Conservation (phyloP, 2,113 vertebrate species). For the Lamprologus sp. region DNA sequence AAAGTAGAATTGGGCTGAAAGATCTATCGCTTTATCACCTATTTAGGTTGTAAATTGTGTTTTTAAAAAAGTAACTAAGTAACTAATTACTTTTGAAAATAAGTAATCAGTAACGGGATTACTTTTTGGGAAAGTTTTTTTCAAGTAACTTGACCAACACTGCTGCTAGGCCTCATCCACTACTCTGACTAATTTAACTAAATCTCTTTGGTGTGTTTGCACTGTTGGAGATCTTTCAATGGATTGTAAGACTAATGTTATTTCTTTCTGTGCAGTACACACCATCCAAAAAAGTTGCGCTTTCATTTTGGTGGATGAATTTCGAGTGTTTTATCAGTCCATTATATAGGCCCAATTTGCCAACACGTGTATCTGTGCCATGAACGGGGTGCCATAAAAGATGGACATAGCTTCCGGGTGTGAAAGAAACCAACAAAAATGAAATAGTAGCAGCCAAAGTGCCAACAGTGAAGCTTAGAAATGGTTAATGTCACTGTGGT, state of each 20-base stretch:
- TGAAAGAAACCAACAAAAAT: accelerated
- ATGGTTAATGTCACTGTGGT: background rate
- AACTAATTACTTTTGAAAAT: background rate
- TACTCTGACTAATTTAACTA: background rate
- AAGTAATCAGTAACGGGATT: background rate
- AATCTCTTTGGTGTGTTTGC: background rate
- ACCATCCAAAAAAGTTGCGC: background rate
- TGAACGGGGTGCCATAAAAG: background rate
- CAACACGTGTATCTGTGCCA: background rate
- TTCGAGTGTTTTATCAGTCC: background rate
- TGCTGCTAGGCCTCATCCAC: background rate
- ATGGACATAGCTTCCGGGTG: background rate
- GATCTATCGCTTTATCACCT: too few relatives aligned
- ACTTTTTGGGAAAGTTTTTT: background rate
- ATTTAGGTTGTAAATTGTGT: accelerated
- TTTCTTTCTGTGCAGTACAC: background rate
- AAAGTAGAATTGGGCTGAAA: too few relatives aligned
- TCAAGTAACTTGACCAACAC: background rate
- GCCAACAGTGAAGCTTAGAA: background rate
- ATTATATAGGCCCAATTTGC: background rate
- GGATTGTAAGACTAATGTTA: background rate
- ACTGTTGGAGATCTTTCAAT: background rate
- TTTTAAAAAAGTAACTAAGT: background rate
- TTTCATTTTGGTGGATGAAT: background rate
- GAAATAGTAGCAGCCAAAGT: accelerated